Conservation (phyloP, 1,140 invertebrate species). For the Scaptomyza montana region DNA sequence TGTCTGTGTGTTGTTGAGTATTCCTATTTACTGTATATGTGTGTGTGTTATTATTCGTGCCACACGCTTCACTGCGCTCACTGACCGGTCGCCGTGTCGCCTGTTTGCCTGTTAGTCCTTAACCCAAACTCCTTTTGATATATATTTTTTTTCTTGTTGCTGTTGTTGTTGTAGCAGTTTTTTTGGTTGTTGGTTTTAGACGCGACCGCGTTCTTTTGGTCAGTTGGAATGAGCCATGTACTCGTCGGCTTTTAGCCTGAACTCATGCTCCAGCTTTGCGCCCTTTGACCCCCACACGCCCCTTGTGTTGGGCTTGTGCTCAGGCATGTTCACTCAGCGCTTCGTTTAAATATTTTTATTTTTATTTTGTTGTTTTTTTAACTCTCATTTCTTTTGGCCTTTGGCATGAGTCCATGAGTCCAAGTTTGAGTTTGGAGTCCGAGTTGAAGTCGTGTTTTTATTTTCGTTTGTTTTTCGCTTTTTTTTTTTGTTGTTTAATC, state of each 20-base stretch:
- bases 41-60: conserved; percentile 32
- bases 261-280: background rate
- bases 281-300: background rate
- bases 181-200: conserved; percentile 10
- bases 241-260: conserved; percentile 34
- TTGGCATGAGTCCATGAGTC: conserved; percentile 10
- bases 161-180: too few species aligned
- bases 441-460: background rate
- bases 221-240: conserved; percentile 32
- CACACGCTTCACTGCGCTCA: conserved; percentile 42
- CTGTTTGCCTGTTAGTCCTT: conserved; percentile 15
- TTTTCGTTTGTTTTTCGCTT: too few species aligned
- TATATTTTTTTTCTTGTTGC: too few species aligned
- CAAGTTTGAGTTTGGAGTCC: conserved; percentile 7
- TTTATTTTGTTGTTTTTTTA: background rate
- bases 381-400: background rate
- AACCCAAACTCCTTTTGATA: background rate
- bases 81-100: conserved; percentile 59
- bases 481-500: conserved; percentile 19
- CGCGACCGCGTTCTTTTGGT: conserved; percentile 42
- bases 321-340: conserved; percentile 63
- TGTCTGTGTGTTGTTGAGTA: background rate
- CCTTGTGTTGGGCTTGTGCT: conserved; percentile 32
- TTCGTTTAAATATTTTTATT: conserved; percentile 41
- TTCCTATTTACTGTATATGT: background rate